Conservation (phyloP, 2,113 vertebrate genomes). For the Gorsachius goisagi region DNA sequence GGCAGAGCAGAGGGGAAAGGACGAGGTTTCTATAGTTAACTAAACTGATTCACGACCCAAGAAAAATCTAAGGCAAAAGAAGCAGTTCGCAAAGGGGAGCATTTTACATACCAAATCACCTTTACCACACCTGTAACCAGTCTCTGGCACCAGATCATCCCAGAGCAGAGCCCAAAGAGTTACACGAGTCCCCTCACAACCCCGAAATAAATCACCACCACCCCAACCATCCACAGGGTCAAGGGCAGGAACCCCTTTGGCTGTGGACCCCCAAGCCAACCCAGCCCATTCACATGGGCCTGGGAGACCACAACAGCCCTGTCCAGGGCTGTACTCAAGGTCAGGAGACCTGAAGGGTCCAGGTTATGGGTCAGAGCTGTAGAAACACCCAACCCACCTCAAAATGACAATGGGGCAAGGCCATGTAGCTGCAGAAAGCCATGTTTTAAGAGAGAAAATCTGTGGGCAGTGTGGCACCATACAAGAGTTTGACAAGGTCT, state of each 20-base stretch:
- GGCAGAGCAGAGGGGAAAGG: not conserved
- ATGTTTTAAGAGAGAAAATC: not conserved
- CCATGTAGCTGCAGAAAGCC: not conserved
- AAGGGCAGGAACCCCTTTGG: not conserved
- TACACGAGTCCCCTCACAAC: fast-evolving
- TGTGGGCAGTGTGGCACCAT: not conserved
- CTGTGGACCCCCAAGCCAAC: not conserved
- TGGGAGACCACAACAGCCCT: not conserved
- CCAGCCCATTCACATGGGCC: fast-evolving
- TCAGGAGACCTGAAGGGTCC: not conserved
- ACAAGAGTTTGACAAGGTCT: constrained; percentile 3
- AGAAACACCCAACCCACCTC: not conserved
- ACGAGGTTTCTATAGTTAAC: not conserved
- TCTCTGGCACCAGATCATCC: not conserved
- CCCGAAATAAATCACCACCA: not conserved
- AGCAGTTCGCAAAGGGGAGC: not conserved
- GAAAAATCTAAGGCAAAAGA: not conserved
- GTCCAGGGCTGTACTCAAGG: not conserved
- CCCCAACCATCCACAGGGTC: not conserved
- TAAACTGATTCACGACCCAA: not conserved
- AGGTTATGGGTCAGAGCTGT: not conserved
- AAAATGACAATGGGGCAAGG: not conserved
- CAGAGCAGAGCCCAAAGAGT: not conserved
- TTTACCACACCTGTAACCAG: not conserved
- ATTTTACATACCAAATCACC: not conserved